These are phyloP conservation scores for Agrenia bidenticulata DNA, from an alignment of 2,888 invertebrate species.

Conservation along the genomic window DNA sequence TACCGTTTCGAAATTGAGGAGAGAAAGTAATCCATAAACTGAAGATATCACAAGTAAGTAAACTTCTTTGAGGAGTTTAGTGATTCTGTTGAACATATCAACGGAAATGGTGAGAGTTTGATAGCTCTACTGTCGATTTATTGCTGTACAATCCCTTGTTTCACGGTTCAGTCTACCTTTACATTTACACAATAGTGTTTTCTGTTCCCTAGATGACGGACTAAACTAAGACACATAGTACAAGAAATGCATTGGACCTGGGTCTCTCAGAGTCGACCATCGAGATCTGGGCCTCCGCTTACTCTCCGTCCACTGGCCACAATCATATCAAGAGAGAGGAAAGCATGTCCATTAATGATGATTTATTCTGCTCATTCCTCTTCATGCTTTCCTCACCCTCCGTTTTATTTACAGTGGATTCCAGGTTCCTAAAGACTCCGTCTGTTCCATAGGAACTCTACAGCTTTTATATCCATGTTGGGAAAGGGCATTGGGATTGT, in stretches of 20 bases:
- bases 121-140: neutral
- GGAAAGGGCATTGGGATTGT: no score
- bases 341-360: constrained; percentile 52
- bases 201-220: no score
- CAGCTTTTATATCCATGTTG: no score
- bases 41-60: constrained; percentile 2
- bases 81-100: no score
- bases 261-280: no score
- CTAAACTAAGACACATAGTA: no score
- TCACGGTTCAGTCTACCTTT: constrained; percentile 6
- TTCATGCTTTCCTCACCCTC: constrained; percentile 24
- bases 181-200: no score
- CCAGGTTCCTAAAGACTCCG: neutral
- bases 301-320: neutral
- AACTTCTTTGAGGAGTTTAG: neutral
- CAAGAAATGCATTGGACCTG: no score
- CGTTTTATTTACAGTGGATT: neutral
- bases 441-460: no score
- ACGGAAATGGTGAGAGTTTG: neutral
- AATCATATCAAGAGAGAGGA: constrained; percentile 27
- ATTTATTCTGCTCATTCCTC: constrained; percentile 50
- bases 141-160: neutral
- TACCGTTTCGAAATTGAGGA: neutral
- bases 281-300: no score
- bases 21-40: constrained; percentile 2